Conservation (phyloP, 2,113 vertebrate species). For the Ceyx margarethae region DNA sequence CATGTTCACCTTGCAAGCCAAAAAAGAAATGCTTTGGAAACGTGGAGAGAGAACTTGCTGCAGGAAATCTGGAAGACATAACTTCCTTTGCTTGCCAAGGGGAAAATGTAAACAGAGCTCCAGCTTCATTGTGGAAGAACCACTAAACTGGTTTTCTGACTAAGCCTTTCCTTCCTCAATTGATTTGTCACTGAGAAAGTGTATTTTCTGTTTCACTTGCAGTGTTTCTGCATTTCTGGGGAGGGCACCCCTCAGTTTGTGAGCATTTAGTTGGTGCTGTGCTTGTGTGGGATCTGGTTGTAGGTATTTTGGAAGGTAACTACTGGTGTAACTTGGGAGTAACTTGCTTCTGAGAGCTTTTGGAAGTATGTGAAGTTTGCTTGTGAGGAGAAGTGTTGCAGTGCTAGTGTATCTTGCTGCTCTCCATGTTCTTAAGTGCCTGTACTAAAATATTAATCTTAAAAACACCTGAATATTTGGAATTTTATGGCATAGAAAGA, state of each 20-base stretch:
- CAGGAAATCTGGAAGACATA: conserved; percentile 55
- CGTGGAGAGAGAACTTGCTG: background rate
- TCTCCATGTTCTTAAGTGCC: background rate
- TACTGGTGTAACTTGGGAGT: background rate
- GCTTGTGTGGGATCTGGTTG: background rate
- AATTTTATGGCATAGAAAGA: background rate
- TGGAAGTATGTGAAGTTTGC: background rate
- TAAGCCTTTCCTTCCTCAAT: conserved; percentile 39
- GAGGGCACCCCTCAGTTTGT: background rate
- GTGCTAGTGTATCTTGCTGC: background rate
- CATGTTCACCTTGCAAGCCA: background rate
- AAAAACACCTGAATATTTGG: background rate
- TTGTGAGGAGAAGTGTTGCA: background rate
- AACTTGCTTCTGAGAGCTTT: background rate
- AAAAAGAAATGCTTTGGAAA: background rate
- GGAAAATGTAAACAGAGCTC: conserved; percentile 48
- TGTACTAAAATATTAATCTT: background rate
- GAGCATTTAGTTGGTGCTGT: background rate
- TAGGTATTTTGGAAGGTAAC: background rate
- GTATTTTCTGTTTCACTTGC: background rate
- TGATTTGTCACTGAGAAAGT: background rate
- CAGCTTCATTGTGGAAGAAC: conserved; percentile 2
- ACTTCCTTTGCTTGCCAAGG: conserved; percentile 42
- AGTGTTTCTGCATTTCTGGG: background rate
- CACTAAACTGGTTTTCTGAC: conserved; percentile 39